phyloP scores from a whole-genome alignment of 2,113 vertebrate species.

The Rallus limicola region DNA sequence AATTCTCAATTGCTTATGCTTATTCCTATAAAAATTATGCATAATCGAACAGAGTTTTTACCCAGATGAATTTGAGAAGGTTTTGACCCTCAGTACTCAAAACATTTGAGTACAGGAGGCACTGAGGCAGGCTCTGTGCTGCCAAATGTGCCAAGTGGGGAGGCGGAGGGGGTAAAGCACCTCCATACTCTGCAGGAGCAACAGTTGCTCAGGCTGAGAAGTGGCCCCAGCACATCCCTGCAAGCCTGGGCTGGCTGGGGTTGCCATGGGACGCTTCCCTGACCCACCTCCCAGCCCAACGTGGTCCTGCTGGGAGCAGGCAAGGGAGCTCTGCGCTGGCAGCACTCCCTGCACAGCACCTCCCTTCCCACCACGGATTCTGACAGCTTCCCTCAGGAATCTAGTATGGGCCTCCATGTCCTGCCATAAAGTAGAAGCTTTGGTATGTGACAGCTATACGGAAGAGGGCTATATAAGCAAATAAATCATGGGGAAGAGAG shows the following conservation, averaged over 20 bases:
- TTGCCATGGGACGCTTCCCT: accelerated
- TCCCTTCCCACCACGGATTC: neutral
- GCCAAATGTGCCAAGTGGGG: neutral
- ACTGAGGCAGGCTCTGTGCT: neutral
- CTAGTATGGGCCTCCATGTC: neutral
- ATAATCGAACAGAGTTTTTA: neutral
- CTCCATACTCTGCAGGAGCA: neutral
- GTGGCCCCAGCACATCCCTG: neutral
- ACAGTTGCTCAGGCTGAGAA: neutral
- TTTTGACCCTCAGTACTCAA: neutral
- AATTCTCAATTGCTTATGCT: neutral
- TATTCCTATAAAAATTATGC: neutral
- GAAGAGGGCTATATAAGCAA: neutral
- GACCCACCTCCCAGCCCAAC: neutral
- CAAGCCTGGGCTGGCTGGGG: neutral
- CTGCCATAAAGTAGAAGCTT: neutral
- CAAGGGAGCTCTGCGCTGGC: neutral
- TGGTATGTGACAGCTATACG: neutral
- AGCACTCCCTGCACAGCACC: neutral
- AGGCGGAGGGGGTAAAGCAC: neutral
- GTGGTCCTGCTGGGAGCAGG: accelerated
- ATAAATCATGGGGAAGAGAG: neutral
- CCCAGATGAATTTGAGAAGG: neutral
- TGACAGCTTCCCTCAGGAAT: neutral
- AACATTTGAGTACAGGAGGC: neutral